Conservation (phyloP, 2,888 invertebrate species). For the Protodeltote pygarga region DNA sequence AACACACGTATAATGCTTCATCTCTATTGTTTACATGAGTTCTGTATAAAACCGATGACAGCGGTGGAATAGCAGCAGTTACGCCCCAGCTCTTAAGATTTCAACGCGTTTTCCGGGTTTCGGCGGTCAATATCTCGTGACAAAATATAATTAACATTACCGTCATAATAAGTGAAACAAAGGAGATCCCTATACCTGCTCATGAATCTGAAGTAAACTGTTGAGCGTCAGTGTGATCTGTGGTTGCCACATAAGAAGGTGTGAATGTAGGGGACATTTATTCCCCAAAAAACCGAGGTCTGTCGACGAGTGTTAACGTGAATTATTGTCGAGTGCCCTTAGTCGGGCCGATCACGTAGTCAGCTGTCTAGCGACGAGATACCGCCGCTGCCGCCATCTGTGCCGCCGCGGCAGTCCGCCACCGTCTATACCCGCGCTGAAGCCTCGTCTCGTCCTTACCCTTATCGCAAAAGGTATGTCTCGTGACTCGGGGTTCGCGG, state of each 20-base stretch:
- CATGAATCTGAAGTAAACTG: constrained; percentile 43
- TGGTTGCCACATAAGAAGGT: constrained; percentile 32
- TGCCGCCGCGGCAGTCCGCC: constrained; percentile 62
- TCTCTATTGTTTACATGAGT: constrained; percentile 68
- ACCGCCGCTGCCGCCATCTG: constrained; percentile 40
- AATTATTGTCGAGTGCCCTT: constrained; percentile 65
- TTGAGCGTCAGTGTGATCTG: constrained; percentile 40
- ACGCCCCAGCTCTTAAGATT: constrained; percentile 47
- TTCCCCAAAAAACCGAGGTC: constrained; percentile 66
- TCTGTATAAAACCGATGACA: constrained; percentile 62
- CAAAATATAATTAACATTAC: constrained; percentile 53
- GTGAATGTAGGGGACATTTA: constrained; percentile 42
- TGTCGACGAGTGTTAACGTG: constrained; percentile 56
- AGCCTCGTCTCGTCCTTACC: constrained; percentile 68
- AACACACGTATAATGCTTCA: constrained; percentile 43
- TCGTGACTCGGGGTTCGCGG: constrained; percentile 64
- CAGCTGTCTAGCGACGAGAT: constrained; percentile 50
- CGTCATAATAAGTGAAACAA: constrained; percentile 63
- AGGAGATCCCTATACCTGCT: constrained; percentile 53
- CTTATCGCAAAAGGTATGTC: constrained; percentile 70
- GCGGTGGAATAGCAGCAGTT: constrained; percentile 59
- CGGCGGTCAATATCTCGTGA: constrained; percentile 50
- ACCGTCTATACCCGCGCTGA: constrained; percentile 54
- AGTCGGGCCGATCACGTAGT: constrained; percentile 67
- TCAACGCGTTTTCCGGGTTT: constrained; percentile 50